Conservation (phyloP, 2,888 invertebrate species). For the Epirrita christyi region DNA sequence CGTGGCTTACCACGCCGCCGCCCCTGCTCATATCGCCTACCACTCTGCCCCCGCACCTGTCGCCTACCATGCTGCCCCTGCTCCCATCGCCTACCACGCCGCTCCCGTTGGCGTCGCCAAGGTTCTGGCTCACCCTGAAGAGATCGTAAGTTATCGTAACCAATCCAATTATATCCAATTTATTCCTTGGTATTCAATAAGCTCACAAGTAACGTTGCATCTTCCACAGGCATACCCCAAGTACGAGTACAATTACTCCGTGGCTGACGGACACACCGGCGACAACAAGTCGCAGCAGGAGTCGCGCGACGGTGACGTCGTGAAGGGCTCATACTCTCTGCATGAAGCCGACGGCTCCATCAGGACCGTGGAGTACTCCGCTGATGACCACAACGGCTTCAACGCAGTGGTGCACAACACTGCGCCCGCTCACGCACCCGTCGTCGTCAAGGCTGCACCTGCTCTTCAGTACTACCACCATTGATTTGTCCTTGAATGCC, state of each 20-base stretch:
- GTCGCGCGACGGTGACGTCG: conserved; percentile 80
- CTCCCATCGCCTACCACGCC: conserved; percentile 46
- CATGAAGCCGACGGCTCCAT: conserved; percentile 83
- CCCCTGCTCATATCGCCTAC: conserved; percentile 54
- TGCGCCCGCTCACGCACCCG: conserved; percentile 63
- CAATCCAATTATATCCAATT: too few species aligned
- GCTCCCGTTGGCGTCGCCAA: conserved; percentile 41
- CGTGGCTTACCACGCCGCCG: conserved; percentile 45
- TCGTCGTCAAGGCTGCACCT: conserved; percentile 59
- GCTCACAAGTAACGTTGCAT: background rate
- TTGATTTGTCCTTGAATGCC: conserved; percentile 36
- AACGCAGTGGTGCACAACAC: conserved; percentile 71
- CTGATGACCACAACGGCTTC: conserved; percentile 81
- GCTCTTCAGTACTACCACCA: conserved; percentile 64
- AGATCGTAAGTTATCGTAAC: conserved; percentile 44
- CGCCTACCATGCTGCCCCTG: conserved; percentile 27
- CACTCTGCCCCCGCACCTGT: conserved; percentile 48
- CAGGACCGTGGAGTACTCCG: conserved; percentile 82
- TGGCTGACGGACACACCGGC: conserved; percentile 83
- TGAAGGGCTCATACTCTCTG: conserved; percentile 83
- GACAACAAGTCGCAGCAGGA: conserved; percentile 85
- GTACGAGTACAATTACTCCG: conserved; percentile 83
- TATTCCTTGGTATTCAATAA: background rate
- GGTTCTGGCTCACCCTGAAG: conserved; percentile 52
- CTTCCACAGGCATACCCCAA: conserved; percentile 66